Evolutionary conservation across 2,113 vertebrate genomes (phyloP), one percentile per base, ranked within the genome.

Genomic region (Poeciliopsis prolifica): DNA sequence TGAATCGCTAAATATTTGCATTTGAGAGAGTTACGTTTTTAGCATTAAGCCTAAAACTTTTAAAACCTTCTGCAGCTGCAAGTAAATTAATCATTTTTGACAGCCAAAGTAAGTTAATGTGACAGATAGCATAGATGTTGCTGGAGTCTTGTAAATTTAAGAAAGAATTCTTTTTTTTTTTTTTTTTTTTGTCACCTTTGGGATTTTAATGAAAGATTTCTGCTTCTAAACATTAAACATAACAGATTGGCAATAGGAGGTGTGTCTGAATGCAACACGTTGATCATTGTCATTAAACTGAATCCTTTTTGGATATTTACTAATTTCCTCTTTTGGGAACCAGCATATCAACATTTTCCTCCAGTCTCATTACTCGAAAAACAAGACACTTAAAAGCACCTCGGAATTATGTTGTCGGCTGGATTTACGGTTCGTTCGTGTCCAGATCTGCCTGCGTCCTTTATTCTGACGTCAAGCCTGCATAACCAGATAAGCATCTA

Each of bases 381-480:
- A 74, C 70, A 71, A 67, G 70, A 74, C 69, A 74, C 51, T 70
- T 65, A 24, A 70, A 72, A 24, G 65, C 73, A 70, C 84, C 86
- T 70, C 3, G 1, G 79, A 82, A 81, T 26, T 29, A 28, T n/a
- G 40, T 24, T 65, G 19, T 3, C 24, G 77, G 82, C 78, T 70
- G 75, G 77, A 77, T 90, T 88, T 89, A 86, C 22, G 44, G 74
- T 78, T 77, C 75, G 65, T 80, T 73, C 81, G 81, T 83, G 74
- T 87, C 54, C 13, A 31, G 44, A 79, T 80, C 81, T 75, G 85
- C 89, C 88, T 91, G 60, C 48, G 70, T 78, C 77, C 87, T 79
- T 75, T 71, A 68, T 71, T 74, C 68, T 70, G 75, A 75, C 28
- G 22, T 87, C 80, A 83, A n/a, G n/a, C 12, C 31, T 61, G 65